Evolutionary conservation across 1,140 invertebrate species (phyloP).

Genomic region (Chrysomallon squamiferum): DNA sequence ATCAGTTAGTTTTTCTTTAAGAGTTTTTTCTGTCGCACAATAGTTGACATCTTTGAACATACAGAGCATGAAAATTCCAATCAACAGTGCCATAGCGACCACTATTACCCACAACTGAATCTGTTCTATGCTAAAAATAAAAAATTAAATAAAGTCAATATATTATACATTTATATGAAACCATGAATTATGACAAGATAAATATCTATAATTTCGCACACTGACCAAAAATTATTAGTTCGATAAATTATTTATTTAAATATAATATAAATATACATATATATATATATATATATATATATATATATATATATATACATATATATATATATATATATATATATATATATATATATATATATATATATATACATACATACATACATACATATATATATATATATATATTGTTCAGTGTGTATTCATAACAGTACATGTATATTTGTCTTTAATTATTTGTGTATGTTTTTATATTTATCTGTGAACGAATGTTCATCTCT

Average conservation of each 20-base stretch:
- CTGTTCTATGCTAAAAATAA: neutral
- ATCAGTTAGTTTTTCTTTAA: neutral
- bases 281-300: neutral
- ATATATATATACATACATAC: too few species aligned
- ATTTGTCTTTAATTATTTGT: too few species aligned
- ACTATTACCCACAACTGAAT: neutral
- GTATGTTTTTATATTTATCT: too few species aligned
- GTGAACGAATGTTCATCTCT: too few species aligned
- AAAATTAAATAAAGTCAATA: neutral
- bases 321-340: neutral
- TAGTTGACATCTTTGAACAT: constrained; percentile 4
- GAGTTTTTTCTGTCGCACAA: neutral
- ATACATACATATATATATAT: too few species aligned
- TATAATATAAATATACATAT: neutral
- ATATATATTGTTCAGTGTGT: too few species aligned
- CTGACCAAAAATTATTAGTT: neutral
- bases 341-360: too few species aligned
- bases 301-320: neutral
- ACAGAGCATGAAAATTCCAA: neutral
- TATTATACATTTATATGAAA: neutral
- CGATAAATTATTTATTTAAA: neutral
- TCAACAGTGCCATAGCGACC: neutral
- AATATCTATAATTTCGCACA: neutral
- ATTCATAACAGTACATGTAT: too few species aligned
- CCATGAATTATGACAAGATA: neutral